phyloP scores from a whole-genome alignment of 2,888 invertebrate species.

The Linhomoeus sp. region DNA sequence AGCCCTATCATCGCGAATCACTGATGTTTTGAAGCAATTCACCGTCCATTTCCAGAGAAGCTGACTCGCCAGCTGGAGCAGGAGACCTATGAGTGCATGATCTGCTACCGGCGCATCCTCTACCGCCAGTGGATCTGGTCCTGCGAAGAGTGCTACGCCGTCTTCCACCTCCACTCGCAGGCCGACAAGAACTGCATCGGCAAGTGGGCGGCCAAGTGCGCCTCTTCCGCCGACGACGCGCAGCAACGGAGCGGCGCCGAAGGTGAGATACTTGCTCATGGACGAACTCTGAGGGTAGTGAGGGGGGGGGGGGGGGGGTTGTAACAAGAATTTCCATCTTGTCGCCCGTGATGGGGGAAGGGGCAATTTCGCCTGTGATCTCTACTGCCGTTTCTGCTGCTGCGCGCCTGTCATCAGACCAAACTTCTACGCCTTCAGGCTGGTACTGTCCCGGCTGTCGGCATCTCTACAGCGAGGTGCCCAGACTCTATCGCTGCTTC shows the following conservation, averaged over 20 bases:
- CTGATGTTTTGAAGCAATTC: too few species aligned
- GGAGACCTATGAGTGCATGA: constrained; percentile 69
- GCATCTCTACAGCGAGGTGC: constrained; percentile 34
- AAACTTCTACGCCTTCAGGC: not conserved
- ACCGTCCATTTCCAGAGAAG: constrained; percentile 12
- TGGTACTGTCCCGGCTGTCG: constrained; percentile 1
- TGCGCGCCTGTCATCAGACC: too few species aligned
- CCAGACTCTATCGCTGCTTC: constrained; percentile 59
- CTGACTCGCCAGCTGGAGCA: constrained; percentile 60
- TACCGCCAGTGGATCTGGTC: constrained; percentile 67
- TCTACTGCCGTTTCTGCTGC: too few species aligned
- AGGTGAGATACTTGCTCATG: too few species aligned
- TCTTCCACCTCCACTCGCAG: constrained; percentile 52
- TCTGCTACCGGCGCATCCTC: constrained; percentile 70
- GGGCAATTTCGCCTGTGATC: too few species aligned
- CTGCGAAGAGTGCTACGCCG: constrained; percentile 71
- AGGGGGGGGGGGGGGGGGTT: too few species aligned
- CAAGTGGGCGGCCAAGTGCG: constrained; percentile 51
- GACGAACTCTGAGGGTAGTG: too few species aligned
- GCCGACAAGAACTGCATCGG: constrained; percentile 43
- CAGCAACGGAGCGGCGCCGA: too few species aligned
- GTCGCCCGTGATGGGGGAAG: too few species aligned
- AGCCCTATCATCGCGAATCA: too few species aligned
- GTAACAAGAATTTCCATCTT: too few species aligned
- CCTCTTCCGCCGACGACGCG: not conserved